Percentiles rank a stretch among this genome's conserved stretches.
Evolutionary conservation across 2,113 vertebrate genomes (phyloP).

Genomic region (Rhadina sibilatrix): DNA sequence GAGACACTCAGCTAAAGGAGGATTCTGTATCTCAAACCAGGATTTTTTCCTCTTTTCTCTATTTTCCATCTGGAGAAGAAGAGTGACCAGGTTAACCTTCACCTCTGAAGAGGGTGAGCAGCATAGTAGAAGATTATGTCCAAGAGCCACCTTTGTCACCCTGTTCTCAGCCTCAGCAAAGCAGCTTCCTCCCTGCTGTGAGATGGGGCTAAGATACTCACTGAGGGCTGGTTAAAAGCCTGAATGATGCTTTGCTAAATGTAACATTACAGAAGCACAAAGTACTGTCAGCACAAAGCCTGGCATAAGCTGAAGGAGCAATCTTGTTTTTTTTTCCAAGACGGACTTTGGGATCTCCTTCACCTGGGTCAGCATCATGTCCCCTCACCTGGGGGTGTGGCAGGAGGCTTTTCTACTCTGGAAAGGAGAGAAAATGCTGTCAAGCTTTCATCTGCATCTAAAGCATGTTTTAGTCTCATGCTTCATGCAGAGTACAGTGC

Average conservation of each 20-base stretch:
- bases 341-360: background rate
- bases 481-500: background rate
- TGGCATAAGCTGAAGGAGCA: background rate
- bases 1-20: background rate
- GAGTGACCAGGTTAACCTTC: background rate
- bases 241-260: background rate
- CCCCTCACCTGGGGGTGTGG: rapidly evolving
- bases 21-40: background rate
- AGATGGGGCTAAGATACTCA: background rate
- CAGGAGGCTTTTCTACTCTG: background rate
- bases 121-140: background rate
- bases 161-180: background rate
- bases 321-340: background rate
- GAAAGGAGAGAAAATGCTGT: background rate
- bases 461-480: background rate
- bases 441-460: background rate
- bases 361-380: background rate
- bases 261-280: background rate
- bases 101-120: background rate
- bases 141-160: background rate
- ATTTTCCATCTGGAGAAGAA: background rate
- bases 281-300: background rate
- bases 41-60: background rate
- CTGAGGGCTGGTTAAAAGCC: background rate
- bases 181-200: background rate